Evolutionary conservation across 1,140 invertebrate species (phyloP).

Genomic region (Neodiprion virginianus): DNA sequence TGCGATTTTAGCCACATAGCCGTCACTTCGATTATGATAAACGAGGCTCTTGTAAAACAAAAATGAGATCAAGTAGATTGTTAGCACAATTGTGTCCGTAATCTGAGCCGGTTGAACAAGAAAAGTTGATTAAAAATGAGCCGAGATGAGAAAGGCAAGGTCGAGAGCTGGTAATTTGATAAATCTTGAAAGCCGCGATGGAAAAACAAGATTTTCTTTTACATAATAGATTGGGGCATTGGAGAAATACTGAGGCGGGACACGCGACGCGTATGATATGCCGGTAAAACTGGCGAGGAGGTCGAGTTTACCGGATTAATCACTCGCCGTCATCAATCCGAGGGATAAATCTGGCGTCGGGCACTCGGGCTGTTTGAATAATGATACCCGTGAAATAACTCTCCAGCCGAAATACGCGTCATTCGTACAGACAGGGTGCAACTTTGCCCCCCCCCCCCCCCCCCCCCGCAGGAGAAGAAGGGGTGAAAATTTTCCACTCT

Average conservation of each 20-base stretch:
- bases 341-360: background rate
- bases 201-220: too few relatives aligned
- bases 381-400: background rate
- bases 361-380: background rate
- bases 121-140: too few relatives aligned
- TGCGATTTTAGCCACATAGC: too few relatives aligned
- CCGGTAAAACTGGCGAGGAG: background rate
- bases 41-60: too few relatives aligned
- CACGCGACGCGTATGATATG: conserved; percentile 3
- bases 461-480: background rate
- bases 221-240: background rate
- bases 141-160: too few relatives aligned
- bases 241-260: background rate
- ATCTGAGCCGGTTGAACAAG: too few relatives aligned
- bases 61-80: too few relatives aligned
- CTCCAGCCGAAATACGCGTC: background rate
- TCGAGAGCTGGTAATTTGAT: too few relatives aligned
- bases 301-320: background rate
- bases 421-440: background rate
- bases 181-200: too few relatives aligned
- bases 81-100: too few relatives aligned
- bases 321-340: background rate
- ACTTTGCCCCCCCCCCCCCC: too few relatives aligned
- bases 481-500: background rate
- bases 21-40: too few relatives aligned